These are phyloP conservation scores for Antechinus flavipes DNA, from an alignment of 2,113 vertebrate genomes.

Conservation along the genomic window DNA sequence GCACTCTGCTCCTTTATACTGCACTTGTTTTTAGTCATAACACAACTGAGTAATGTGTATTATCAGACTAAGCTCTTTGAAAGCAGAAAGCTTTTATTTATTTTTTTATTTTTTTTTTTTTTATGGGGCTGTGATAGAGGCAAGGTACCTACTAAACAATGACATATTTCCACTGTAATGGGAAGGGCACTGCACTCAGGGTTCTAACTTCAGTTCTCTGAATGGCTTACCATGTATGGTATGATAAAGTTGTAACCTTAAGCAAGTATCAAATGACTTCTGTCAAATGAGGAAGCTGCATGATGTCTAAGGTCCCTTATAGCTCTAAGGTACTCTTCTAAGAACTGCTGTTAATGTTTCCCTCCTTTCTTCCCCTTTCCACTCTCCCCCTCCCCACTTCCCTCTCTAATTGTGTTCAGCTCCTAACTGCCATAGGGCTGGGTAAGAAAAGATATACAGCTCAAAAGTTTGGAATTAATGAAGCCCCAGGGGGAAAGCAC, in stretches of 20 bases:
- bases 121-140: too few relatives aligned
- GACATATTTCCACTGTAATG: background rate
- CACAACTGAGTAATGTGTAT: background rate
- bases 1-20: background rate
- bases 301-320: background rate
- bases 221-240: background rate
- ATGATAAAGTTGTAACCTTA: background rate
- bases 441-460: background rate
- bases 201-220: background rate
- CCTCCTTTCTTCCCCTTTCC: background rate
- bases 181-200: background rate
- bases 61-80: background rate
- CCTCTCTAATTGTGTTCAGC: background rate
- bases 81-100: too few relatives aligned
- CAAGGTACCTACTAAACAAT: background rate
- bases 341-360: background rate
- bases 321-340: background rate
- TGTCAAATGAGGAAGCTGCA: background rate
- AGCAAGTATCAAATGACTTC: background rate
- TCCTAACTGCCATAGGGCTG: background rate
- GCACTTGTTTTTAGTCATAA: background rate
- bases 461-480: background rate
- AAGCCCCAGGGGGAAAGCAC: background rate
- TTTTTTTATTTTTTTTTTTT: too few relatives aligned
- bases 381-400: background rate